Evolutionary conservation across 2,113 vertebrate genomes (phyloP).

Genomic region (Perca flavescens): DNA sequence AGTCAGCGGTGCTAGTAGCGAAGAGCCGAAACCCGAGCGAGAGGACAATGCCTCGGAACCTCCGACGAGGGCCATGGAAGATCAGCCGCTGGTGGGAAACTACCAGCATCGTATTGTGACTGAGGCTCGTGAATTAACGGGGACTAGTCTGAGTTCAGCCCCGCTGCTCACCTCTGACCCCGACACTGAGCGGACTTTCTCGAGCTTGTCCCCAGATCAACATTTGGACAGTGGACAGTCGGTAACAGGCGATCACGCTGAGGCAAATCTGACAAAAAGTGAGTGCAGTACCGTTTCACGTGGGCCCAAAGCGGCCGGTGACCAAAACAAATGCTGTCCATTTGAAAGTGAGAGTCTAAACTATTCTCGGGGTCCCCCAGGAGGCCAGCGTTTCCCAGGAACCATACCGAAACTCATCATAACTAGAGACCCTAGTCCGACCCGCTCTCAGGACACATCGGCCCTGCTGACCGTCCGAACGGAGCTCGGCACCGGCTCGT

Average conservation of each 20-base stretch:
- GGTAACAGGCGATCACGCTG: neutral
- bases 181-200: slow-evolving; percentile 33
- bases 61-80: slow-evolving; percentile 80
- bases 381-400: slow-evolving; percentile 68
- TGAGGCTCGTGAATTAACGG: slow-evolving; percentile 4
- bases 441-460: slow-evolving; percentile 34
- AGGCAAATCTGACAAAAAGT: slow-evolving; percentile 68
- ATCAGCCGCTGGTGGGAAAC: slow-evolving; percentile 58
- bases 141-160: slow-evolving; percentile 18
- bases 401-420: slow-evolving; percentile 90
- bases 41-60: slow-evolving; percentile 79
- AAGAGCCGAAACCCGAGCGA: slow-evolving; percentile 46
- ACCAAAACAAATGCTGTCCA: slow-evolving; percentile 11
- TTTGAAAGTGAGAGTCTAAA: neutral
- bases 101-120: slow-evolving; percentile 16
- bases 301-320: neutral
- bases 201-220: slow-evolving; percentile 38
- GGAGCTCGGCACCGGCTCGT: slow-evolving; percentile 48
- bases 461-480: slow-evolving; percentile 27
- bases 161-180: slow-evolving; percentile 35
- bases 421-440: slow-evolving; percentile 84
- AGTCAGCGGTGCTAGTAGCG: slow-evolving; percentile 53
- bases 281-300: slow-evolving; percentile 3
- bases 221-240: slow-evolving; percentile 22
- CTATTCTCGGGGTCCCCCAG: slow-evolving; percentile 25